Conservation (phyloP, 2,888 invertebrate species). For the Dioctria rufipes region DNA sequence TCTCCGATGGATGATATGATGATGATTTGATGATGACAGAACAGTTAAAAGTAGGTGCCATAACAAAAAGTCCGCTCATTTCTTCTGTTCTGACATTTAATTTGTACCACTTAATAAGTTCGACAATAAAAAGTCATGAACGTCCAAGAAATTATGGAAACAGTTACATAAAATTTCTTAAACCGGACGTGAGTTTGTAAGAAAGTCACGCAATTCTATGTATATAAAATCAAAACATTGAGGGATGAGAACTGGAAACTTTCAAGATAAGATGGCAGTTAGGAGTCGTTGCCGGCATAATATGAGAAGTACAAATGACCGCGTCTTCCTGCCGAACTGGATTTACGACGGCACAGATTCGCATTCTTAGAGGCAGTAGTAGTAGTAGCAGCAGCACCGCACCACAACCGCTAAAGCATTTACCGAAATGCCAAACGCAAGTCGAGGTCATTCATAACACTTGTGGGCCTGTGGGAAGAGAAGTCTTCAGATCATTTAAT, state of each 20-base stretch:
- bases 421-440: conserved; percentile 20
- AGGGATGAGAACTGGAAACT: neutral
- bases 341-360: neutral
- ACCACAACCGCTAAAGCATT: neutral
- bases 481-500: neutral
- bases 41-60: no score
- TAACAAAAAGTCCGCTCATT: no score
- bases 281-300: neutral
- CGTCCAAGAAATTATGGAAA: conserved; percentile 16
- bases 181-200: conserved; percentile 14
- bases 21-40: no score
- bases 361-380: neutral
- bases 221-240: neutral
- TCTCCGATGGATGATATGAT: neutral
- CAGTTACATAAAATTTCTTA: conserved; percentile 28
- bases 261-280: neutral
- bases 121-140: neutral
- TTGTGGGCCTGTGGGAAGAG: conserved; percentile 3
- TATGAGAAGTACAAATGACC: conserved; percentile 13
- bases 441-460: conserved; percentile 16
- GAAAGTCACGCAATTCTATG: conserved; percentile 20
- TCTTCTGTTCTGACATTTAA: neutral
- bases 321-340: conserved; percentile 29
- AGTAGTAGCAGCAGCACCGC: no score
- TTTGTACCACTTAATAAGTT: conserved; percentile 1